Evolutionary conservation across 2,888 invertebrate species (phyloP).

Genomic region (Fragum whitleyi): DNA sequence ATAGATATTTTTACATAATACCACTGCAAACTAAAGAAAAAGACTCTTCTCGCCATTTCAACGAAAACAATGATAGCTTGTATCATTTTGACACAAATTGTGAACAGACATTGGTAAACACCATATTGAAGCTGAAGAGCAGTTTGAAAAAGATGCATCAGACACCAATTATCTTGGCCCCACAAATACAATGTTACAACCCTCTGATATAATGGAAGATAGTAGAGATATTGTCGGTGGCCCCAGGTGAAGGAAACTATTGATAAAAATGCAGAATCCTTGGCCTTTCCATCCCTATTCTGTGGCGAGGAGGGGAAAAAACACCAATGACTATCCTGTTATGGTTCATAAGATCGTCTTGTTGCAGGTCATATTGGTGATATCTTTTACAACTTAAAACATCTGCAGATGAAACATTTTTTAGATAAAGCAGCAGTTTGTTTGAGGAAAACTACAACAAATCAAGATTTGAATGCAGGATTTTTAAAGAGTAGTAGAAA

Average conservation of each 20-base stretch:
- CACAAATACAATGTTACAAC: constrained; percentile 34
- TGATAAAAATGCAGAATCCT: constrained; percentile 29
- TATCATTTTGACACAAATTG: neutral
- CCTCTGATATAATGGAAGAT: constrained; percentile 48
- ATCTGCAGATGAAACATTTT: constrained; percentile 49
- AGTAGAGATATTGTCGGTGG: constrained; percentile 33
- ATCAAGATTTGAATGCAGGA: constrained; percentile 27
- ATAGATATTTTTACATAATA: no score
- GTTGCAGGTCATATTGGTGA: constrained; percentile 37
- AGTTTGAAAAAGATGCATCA: no score
- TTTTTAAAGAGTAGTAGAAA: constrained; percentile 16
- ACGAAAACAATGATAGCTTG: no score
- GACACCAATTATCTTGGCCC: no score
- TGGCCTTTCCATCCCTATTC: constrained; percentile 40
- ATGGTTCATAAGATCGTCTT: constrained; percentile 35
- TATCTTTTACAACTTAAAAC: constrained; percentile 55
- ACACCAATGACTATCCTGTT: neutral
- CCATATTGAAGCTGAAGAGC: no score
- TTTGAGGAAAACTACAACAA: constrained; percentile 39
- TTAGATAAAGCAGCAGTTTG: constrained; percentile 14
- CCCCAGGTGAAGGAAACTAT: constrained; percentile 33
- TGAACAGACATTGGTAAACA: no score
- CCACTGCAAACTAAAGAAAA: no score
- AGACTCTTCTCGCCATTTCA: no score
- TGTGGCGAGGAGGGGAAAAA: constrained; percentile 36